Percentiles rank a stretch among this genome's conserved stretches.
Conservation (phyloP, 2,797 vertebrate genomes). For the Bradypus variegatus region DNA sequence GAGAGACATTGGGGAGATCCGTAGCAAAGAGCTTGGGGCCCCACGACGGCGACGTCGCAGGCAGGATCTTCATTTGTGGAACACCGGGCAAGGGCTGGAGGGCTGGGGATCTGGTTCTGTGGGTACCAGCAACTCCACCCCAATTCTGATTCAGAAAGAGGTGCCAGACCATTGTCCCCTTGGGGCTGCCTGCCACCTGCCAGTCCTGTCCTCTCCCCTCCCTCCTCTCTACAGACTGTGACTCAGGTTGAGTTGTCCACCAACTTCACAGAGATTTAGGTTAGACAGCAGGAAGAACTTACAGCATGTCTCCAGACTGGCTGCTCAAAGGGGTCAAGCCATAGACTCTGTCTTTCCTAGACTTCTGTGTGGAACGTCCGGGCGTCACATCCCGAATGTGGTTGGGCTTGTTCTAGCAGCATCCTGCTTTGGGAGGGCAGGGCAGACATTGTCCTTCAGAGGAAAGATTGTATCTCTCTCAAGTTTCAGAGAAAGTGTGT, state of each 20-base stretch:
- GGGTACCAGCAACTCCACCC: neutral
- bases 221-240: neutral
- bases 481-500: neutral
- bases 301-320: neutral
- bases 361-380: neutral
- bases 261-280: neutral
- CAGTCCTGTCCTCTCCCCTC: neutral
- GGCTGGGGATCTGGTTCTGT: constrained; percentile 40
- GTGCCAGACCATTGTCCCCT: neutral
- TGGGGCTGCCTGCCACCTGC: neutral
- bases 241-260: constrained; percentile 34
- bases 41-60: accelerated
- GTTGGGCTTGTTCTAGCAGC: neutral
- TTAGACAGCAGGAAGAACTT: constrained; percentile 15
- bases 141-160: constrained; percentile 20
- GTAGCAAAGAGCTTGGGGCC: neutral
- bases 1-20: neutral
- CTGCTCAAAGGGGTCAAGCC: neutral
- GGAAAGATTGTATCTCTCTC: neutral
- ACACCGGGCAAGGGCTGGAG: neutral
- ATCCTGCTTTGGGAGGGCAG: neutral
- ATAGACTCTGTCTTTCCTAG: neutral
- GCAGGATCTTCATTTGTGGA: neutral
- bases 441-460: neutral
- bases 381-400: accelerated